Conservation (phyloP, 1,140 invertebrate genomes). For the Drosophila takahashii region DNA sequence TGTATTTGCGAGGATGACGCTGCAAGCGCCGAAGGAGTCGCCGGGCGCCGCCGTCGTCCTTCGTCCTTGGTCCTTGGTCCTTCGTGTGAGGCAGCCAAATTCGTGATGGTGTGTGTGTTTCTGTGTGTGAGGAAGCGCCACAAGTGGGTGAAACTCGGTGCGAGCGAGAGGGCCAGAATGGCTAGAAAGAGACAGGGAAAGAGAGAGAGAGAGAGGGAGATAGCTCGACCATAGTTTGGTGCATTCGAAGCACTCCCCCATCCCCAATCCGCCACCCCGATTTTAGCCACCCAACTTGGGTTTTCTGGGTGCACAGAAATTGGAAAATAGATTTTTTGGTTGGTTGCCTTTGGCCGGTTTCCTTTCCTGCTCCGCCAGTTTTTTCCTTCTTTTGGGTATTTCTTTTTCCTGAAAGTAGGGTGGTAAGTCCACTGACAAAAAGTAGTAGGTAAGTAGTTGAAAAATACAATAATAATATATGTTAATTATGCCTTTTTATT, state of each 20-base stretch:
- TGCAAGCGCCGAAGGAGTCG: constrained; percentile 56
- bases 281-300: constrained; percentile 14
- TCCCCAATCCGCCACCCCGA: constrained; percentile 3
- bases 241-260: constrained; percentile 40
- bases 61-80: constrained; percentile 55
- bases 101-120: constrained; percentile 44
- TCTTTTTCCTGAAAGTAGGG: constrained; percentile 17
- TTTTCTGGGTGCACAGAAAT: constrained; percentile 70
- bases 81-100: constrained; percentile 71
- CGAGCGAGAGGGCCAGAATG: constrained; percentile 21
- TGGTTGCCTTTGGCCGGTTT: constrained; percentile 72
- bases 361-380: constrained; percentile 25
- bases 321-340: constrained; percentile 84
- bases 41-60: constrained; percentile 50
- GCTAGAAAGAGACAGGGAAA: background rate
- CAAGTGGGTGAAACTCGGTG: constrained; percentile 66
- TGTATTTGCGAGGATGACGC: constrained; percentile 50
- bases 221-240: constrained; percentile 44
- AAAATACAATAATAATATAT: no score
- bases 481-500: no score
- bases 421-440: background rate
- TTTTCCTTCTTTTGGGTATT: constrained; percentile 17
- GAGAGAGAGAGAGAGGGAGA: background rate
- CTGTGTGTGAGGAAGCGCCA: constrained; percentile 64
- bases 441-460: no score